These are phyloP conservation scores for Neodiprion lecontei DNA, from an alignment of 1,140 invertebrate genomes.

Conservation along the genomic window DNA sequence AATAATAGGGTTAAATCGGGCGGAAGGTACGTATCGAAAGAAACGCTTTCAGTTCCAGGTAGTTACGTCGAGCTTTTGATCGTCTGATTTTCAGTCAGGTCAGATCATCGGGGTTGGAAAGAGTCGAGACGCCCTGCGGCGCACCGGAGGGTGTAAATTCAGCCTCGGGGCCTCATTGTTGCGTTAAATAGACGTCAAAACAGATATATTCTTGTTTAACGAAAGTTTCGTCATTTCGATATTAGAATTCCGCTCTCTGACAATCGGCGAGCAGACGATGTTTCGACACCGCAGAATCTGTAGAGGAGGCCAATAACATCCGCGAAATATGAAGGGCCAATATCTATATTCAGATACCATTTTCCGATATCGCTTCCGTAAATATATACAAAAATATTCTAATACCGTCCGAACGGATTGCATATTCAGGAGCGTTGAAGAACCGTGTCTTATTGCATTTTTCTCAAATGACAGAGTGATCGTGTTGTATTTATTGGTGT, in stretches of 20 bases:
- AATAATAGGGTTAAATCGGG: conserved; percentile 1
- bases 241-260: too few species aligned
- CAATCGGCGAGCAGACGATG: too few species aligned
- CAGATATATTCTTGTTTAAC: too few species aligned
- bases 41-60: not conserved
- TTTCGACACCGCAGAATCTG: too few species aligned
- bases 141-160: not conserved
- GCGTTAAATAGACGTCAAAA: too few species aligned
- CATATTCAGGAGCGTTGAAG: too few species aligned
- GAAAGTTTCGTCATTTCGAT: too few species aligned
- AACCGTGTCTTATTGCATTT: too few species aligned
- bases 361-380: not conserved
- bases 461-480: too few species aligned
- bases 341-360: not conserved
- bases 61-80: not conserved
- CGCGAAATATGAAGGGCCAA: not conserved
- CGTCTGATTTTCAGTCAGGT: not conserved
- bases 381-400: not conserved
- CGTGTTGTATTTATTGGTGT: too few species aligned
- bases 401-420: not conserved
- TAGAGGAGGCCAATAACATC: too few species aligned
- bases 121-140: not conserved
- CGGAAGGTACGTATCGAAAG: not conserved
- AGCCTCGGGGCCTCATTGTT: too few species aligned
- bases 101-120: not conserved